Evolutionary conservation across 2,113 vertebrate species (phyloP), one percentile per base, ranked within the genome.

Genomic region (Paramisgurnus dabryanus): DNA sequence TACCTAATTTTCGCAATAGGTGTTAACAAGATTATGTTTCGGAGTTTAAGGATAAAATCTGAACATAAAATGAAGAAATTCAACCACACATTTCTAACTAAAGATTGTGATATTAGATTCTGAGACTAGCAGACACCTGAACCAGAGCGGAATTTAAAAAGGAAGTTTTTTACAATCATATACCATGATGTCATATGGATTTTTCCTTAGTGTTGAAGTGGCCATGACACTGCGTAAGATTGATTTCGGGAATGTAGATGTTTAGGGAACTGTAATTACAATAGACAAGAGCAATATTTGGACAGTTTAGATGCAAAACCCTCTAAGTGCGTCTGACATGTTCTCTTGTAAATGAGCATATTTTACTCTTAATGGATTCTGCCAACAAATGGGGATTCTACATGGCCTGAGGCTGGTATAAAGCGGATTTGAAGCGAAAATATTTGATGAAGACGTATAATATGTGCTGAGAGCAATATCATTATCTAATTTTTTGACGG

Each of bases 131-230:
- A 58, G 13, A 47, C 43, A 45, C 70, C 70, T 60, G 13, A 73
- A 73, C 53, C 55, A 73, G 55, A 13, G 10, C 6, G 17, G 49
- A 70, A 55, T 70, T 45, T 22, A 15, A 22, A 73, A 68, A 57
- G 13, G 5, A 43, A 43, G 6, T 5, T 7, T 72, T 72, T 58
- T 17, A 6, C 3, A n/a, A 60, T 73, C n/a, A 73, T 17, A 73
- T 12, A 12, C 34, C 22, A 58, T 41, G 17, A 15, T 55, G 12
- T 65, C n/a, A 74, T 12, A 61, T 40, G 13, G 34, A 60, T 39
- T 61, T 64, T 34, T 69, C 39, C 18, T 73, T 73, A 49, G 78
- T 43, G n/a, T 6, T n/a, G 27, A 13, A 17, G 65, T 68, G 22
- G 13, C 2, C 39, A 49, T 40, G 39, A 40, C 27, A 49, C 0